Evolutionary conservation across 2,888 invertebrate species (phyloP), one percentile per base, ranked within the genome.

Genomic region (Digitonthophagus gazella): DNA sequence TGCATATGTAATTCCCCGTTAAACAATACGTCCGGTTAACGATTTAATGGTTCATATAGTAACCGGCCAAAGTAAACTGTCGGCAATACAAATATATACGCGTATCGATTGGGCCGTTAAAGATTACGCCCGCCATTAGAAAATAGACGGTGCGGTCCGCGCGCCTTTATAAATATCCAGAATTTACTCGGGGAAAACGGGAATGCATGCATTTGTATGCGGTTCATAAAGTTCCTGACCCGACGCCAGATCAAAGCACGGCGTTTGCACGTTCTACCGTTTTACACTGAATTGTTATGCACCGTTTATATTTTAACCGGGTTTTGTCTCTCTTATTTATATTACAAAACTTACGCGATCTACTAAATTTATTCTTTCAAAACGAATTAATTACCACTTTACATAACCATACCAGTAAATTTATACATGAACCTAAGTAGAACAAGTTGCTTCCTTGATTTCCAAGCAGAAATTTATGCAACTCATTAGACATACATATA

Each of bases 31-130:
- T 61, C 61, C 61, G n/a, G 61, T 61, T 61, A 18, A 61, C 19
- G 61, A 61, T 61, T 61, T 61, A 61, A 61, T 61, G 61, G 61
- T 61, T 61, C 61, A 61, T 61, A 61, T 61, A 61, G 61, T 61
- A 61, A 61, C 61, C 61, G 61, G 61, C 20, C 20, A 20, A 20
- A 61, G 61, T 61, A 61, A 61, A 61, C 61, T 61, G 61, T 61
- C 61, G 61, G 61, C 61, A 61, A 61, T 61, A 61, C 61, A 61
- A 61, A 61, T 61, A 61, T 61, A 44, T 44, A 44, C 28, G 28
- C 11, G 28, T 44, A 61, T 61, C 61, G 61, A 61, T 61, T 61
- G 20, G 61, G 16, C 61, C n/a, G 61, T 61, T 61, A 61, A 61
- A 61, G 61, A 61, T 61, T 61, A 61, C 61, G 20, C n/a, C 18